A percentile compares a stretch with the other conserved stretches of the same genome.
phyloP scores from a whole-genome alignment of 1,140 invertebrate species.

The Belonocnema kinseyi region DNA sequence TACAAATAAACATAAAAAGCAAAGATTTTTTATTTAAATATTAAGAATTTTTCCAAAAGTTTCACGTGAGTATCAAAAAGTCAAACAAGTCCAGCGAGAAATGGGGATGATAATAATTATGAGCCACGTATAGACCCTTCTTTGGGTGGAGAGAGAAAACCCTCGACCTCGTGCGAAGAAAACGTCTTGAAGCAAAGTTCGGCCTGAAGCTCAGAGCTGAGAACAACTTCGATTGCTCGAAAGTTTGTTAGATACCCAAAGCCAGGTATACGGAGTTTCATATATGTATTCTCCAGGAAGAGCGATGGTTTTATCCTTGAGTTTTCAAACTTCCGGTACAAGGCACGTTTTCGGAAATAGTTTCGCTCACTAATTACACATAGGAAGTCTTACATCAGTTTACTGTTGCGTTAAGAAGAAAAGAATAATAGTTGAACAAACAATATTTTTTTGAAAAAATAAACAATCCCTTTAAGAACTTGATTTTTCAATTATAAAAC shows the following conservation, averaged over 20 bases:
- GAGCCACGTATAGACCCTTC: not conserved
- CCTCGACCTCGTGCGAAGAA: constrained; percentile 18
- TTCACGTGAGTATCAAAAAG: not conserved
- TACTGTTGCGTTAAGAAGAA: too few relatives aligned
- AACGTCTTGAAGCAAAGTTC: not conserved
- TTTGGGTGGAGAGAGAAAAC: not conserved
- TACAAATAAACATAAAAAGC: too few relatives aligned
- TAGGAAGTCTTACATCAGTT: too few relatives aligned
- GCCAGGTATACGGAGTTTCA: not conserved
- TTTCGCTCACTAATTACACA: not conserved
- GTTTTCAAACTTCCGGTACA: not conserved
- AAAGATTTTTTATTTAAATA: too few relatives aligned
- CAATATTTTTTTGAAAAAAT: too few relatives aligned
- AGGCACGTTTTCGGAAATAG: not conserved
- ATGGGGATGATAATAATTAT: not conserved
- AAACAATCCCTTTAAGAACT: too few relatives aligned
- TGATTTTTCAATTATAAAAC: too few relatives aligned
- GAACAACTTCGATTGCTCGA: constrained; percentile 23
- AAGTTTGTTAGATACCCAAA: constrained; percentile 10
- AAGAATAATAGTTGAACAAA: too few relatives aligned
- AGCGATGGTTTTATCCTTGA: not conserved
- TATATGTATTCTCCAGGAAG: not conserved
- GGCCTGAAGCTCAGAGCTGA: not conserved
- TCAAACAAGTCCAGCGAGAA: not conserved
- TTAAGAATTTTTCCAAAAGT: too few relatives aligned